Evolutionary conservation across 2,888 invertebrate species (phyloP), one percentile per base, ranked within the genome.

Genomic region (Brenthis hecate): DNA sequence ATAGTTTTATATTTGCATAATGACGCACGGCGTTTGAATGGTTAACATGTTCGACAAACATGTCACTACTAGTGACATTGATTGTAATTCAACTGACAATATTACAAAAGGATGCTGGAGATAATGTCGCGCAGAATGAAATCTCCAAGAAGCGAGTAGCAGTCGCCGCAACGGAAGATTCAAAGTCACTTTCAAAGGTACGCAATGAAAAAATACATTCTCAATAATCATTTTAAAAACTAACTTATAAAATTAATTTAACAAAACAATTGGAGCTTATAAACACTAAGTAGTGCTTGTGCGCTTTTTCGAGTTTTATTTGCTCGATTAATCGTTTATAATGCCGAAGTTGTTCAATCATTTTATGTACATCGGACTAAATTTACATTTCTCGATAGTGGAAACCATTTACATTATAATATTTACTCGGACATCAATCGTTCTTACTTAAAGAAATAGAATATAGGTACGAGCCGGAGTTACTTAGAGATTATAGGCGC

Each of bases 71-170:
- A 43, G 36, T 43, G 36, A 43, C 36, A 65, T 13, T 58, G 11
- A 47, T 23, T 65, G 13, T 43, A 65, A 64, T 28, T 61, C 55
- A 23, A 65, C 5, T 55, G 48, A 47, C 23, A 11, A 43, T 43
- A 23, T 63, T 23, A 13, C 13, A 28, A 11, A 72, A 91, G 89
- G 91, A 91, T 72, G 56, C 90, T 2, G 91, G 92, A 8, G 92
- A 93, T 73, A 89, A 84, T 66, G 87, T 80, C 47, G 81, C 84
- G 61, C 88, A 87, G 71, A 87, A 85, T 68, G 90, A 92, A 75
- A 84, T 86, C 5, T 78, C 85, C 68, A 92, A 92, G 84, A 92
- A 91, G 77, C 82, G 90, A 47, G 87, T 87, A 19, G 86, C 85
- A 1, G 84, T 83, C 36, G 70, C 77, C 16, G 65, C 69, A 3